Evolutionary conservation across 1,140 invertebrate genomes (phyloP).

Genomic region (Ceratina australensis): DNA sequence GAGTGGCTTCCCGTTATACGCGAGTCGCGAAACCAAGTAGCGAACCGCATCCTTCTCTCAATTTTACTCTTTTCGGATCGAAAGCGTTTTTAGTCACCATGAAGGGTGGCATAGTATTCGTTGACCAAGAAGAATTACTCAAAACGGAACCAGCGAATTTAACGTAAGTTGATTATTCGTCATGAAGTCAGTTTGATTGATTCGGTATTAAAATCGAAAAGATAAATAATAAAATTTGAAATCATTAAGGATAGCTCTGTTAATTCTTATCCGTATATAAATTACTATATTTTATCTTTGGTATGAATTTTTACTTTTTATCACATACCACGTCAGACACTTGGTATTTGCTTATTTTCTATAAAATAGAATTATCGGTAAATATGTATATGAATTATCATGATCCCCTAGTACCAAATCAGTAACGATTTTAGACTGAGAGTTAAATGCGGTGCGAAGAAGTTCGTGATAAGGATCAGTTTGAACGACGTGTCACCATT

Average conservation of each 20-base stretch:
- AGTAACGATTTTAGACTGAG: conserved; percentile 68
- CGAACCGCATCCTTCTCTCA: conserved; percentile 62
- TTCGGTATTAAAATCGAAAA: too few relatives aligned
- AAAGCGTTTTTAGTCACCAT: conserved; percentile 80
- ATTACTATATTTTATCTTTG: too few relatives aligned
- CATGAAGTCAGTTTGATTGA: neutral
- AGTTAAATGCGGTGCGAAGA: conserved; percentile 78
- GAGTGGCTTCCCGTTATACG: conserved; percentile 64
- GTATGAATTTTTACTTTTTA: too few relatives aligned
- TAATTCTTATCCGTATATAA: too few relatives aligned
- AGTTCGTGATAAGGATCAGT: conserved; percentile 74
- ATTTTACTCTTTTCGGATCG: conserved; percentile 66
- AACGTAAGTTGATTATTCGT: conserved; percentile 59
- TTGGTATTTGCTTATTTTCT: too few relatives aligned
- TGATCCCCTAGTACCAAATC: neutral
- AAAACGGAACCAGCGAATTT: conserved; percentile 70
- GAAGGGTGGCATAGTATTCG: conserved; percentile 81
- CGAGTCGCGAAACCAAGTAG: conserved; percentile 70
- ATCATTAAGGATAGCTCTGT: too few relatives aligned
- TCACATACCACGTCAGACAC: too few relatives aligned
- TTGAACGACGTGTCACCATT: conserved; percentile 70
- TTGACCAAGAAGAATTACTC: conserved; percentile 76
- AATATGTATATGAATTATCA: neutral
- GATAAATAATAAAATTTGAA: too few relatives aligned
- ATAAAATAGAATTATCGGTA: too few relatives aligned